Conservation (phyloP, 2,797 vertebrate genomes). For the Danio choprae region DNA sequence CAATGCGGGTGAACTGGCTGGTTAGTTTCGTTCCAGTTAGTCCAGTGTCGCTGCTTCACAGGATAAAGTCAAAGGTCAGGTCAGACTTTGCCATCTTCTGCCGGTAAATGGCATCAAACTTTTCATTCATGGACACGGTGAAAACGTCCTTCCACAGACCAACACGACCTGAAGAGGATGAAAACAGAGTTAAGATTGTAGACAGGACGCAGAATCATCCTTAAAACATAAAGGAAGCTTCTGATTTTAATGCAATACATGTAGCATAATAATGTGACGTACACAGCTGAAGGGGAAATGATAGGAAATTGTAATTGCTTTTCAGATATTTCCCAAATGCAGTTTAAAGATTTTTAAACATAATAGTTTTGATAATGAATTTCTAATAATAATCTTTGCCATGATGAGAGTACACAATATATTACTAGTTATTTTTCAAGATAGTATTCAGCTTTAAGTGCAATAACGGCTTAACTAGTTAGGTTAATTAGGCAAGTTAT, state of each 20-base stretch:
- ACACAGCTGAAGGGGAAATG: no score
- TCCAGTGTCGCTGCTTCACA: conserved; percentile 75
- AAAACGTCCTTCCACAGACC: conserved; percentile 98
- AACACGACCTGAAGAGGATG: conserved; percentile 83
- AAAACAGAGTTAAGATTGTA: conserved; percentile 3
- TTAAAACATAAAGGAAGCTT: background rate
- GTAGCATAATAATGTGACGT: no score
- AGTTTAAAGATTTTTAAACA: no score
- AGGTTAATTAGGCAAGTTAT: no score
- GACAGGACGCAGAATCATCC: background rate
- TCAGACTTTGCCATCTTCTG: conserved; percentile 98
- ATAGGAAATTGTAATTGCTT: no score
- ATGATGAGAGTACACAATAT: no score
- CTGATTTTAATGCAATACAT: background rate
- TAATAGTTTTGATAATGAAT: no score
- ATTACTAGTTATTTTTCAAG: no score
- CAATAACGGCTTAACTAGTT: no score
- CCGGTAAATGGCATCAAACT: conserved; percentile 93
- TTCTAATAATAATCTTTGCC: no score
- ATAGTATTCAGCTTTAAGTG: no score
- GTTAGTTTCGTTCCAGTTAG: conserved; percentile 30
- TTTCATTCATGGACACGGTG: conserved; percentile 99
- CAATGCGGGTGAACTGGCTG: conserved; percentile 42
- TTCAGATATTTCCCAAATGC: no score
- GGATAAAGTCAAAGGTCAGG: conserved; percentile 92